phyloP scores from a whole-genome alignment of 2,113 vertebrate genomes.

The Heloderma charlesbogerti region DNA sequence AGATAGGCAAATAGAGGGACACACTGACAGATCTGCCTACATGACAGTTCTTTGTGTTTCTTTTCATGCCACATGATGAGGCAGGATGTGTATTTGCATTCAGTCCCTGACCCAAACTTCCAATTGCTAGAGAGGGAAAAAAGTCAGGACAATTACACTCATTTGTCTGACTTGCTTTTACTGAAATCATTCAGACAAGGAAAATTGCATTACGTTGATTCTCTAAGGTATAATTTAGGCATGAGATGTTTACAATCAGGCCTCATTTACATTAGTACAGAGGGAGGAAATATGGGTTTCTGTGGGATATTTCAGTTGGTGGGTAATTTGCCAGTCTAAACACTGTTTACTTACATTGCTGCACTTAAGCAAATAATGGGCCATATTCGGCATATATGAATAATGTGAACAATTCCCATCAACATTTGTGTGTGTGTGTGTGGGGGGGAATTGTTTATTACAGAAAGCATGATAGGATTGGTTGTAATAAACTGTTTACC shows the following conservation, averaged over 20 bases:
- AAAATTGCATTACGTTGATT: constrained; percentile 63
- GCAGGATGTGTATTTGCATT: constrained; percentile 31
- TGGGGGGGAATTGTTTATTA: background rate
- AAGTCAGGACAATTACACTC: constrained; percentile 46
- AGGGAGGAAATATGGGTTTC: constrained; percentile 48
- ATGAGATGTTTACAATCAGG: constrained; percentile 67
- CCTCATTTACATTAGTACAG: constrained; percentile 59
- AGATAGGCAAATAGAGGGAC: background rate
- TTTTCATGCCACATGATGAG: constrained; percentile 5
- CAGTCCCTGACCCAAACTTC: background rate
- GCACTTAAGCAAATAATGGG: constrained; percentile 15
- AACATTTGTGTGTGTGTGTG: background rate
- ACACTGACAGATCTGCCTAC: background rate
- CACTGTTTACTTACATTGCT: constrained; percentile 52
- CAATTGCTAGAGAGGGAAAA: constrained; percentile 16
- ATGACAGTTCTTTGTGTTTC: constrained; percentile 13
- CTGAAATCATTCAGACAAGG: constrained; percentile 59
- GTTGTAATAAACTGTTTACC: background rate
- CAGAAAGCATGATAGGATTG: background rate
- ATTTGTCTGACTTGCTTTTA: constrained; percentile 59
- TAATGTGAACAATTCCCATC: background rate
- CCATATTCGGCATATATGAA: constrained; percentile 10
- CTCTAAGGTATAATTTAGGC: constrained; percentile 71
- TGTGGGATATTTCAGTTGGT: constrained; percentile 54
- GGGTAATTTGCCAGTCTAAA: constrained; percentile 57